Conservation (phyloP, 2,888 invertebrate species). For the Lithodes maja region DNA sequence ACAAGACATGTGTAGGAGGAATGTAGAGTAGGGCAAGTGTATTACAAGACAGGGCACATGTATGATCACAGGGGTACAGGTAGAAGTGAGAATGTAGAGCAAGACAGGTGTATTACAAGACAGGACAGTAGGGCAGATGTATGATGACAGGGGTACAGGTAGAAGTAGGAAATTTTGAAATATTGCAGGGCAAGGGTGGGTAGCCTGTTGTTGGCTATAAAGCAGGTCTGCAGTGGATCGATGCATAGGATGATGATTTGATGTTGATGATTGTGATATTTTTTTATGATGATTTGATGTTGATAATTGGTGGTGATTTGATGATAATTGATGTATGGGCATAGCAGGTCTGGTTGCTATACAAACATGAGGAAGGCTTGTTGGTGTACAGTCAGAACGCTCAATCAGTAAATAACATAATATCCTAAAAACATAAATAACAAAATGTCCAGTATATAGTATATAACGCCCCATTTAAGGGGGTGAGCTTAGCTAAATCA, state of each 20-base stretch:
- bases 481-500: too few relatives aligned
- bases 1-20: not conserved
- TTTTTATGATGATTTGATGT: too few relatives aligned
- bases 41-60: not conserved
- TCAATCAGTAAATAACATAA: too few relatives aligned
- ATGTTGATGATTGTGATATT: too few relatives aligned
- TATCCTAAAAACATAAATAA: too few relatives aligned
- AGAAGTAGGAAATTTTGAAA: not conserved
- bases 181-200: constrained; percentile 13
- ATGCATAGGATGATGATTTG: not conserved
- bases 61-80: not conserved
- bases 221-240: not conserved
- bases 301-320: too few relatives aligned
- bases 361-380: too few relatives aligned
- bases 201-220: constrained; percentile 13
- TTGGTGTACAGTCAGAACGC: too few relatives aligned
- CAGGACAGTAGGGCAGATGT: not conserved
- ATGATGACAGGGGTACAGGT: not conserved
- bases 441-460: too few relatives aligned
- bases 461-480: too few relatives aligned
- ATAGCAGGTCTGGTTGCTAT: too few relatives aligned
- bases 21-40: not conserved
- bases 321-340: too few relatives aligned
- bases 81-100: not conserved
- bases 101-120: not conserved